These are phyloP conservation scores for Lycopodina hypogea DNA, from an alignment of 37 sponge, comb jelly and placozoan genomes.

Conservation along the genomic window DNA sequence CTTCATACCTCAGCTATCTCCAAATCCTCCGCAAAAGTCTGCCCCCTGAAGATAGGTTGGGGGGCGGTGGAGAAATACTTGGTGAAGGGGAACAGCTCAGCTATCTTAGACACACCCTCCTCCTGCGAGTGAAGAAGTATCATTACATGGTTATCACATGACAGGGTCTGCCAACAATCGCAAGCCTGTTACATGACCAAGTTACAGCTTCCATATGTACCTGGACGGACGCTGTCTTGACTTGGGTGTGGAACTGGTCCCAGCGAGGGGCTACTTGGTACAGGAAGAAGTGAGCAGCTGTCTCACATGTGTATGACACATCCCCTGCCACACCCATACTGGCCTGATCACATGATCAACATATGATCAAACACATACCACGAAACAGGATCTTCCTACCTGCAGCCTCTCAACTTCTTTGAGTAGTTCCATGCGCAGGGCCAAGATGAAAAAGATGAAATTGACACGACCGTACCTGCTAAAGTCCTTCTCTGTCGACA, in stretches of 20 bases:
- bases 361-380: neutral
- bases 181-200: neutral
- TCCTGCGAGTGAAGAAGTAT: neutral
- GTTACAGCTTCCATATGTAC: constrained; percentile 9
- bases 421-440: constrained; percentile 87
- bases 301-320: constrained; percentile 99
- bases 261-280: constrained; percentile 74
- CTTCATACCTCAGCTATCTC: constrained; percentile 85
- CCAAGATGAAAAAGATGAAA: constrained; percentile 98
- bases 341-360: constrained; percentile 37
- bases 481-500: constrained; percentile 98
- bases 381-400: constrained; percentile 3
- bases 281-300: constrained; percentile 94
- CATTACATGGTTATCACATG: constrained; percentile 6
- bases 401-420: constrained; percentile 94
- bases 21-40: constrained; percentile 78
- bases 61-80: constrained; percentile 93
- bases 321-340: constrained; percentile 92
- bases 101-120: constrained; percentile 63
- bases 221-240: constrained; percentile 47
- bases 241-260: constrained; percentile 58
- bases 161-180: no score
- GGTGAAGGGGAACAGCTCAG: constrained; percentile 85
- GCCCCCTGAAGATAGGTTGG: constrained; percentile 87
- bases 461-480: constrained; percentile 98